Percentiles rank a stretch among this genome's conserved stretches.
Conservation (phyloP, 2,797 vertebrate genomes). For the Takifugu ocellatus region DNA sequence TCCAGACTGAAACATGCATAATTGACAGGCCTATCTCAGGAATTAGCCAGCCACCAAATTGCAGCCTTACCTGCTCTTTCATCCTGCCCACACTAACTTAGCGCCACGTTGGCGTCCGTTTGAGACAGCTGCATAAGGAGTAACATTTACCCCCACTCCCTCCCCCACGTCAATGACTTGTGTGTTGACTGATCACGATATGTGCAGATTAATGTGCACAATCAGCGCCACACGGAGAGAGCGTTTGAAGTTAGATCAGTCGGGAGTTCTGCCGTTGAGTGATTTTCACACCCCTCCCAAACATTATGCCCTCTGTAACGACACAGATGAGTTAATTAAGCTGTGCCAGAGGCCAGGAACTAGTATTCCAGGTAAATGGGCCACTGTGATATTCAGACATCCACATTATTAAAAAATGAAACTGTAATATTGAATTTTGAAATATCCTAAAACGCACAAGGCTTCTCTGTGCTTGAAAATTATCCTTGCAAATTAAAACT, state of each 20-base stretch:
- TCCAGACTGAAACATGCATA: conserved; percentile 62
- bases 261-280: conserved; percentile 58
- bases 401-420: conserved; percentile 54
- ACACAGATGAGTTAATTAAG: conserved; percentile 96
- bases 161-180: conserved; percentile 28
- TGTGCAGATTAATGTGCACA: conserved; percentile 40
- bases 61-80: conserved; percentile 52
- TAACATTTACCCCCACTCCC: conserved; percentile 2
- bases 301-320: conserved; percentile 90
- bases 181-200: conserved; percentile 43
- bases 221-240: conserved; percentile 44
- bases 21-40: conserved; percentile 72
- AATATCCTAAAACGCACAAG: conserved; percentile 32
- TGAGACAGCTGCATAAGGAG: conserved; percentile 30
- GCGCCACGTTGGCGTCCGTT: conserved; percentile 25
- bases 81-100: conserved; percentile 43
- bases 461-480: conserved; percentile 23
- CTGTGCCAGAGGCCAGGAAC: conserved; percentile 87
- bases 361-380: conserved; percentile 86
- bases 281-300: conserved; percentile 41
- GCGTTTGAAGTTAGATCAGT: conserved; percentile 60
- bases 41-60: conserved; percentile 63
- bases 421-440: conserved; percentile 42
- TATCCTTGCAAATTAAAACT: conserved; percentile 20
- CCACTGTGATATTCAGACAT: conserved; percentile 51